These are phyloP conservation scores for Noctua janthina DNA, from an alignment of 2,888 invertebrate species.

Conservation along the genomic window DNA sequence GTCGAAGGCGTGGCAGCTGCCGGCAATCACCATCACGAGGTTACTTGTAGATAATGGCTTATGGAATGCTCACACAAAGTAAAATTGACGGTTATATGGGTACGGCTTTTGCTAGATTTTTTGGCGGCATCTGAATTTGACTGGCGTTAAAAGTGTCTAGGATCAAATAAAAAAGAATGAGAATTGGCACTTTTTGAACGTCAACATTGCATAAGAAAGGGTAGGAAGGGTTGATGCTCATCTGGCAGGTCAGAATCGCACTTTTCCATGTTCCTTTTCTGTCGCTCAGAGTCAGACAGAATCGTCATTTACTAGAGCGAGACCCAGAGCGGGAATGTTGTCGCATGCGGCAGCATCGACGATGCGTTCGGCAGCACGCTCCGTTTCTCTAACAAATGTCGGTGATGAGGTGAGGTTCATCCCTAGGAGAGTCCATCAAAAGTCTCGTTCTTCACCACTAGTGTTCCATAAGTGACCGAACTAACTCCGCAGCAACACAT, in stretches of 20 bases:
- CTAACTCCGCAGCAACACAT: background rate
- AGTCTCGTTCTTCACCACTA: background rate
- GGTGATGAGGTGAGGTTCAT: background rate
- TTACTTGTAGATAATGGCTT: slow-evolving; percentile 24
- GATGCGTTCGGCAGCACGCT: background rate
- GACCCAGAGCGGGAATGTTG: background rate
- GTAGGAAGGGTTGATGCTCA: background rate
- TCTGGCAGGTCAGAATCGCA: background rate
- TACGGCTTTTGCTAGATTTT: background rate
- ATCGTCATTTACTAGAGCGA: background rate
- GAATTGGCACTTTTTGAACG: background rate
- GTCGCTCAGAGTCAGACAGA: background rate
- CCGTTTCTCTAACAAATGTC: background rate
- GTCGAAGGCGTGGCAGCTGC: slow-evolving; percentile 41
- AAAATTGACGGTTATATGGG: background rate
- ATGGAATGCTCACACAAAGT: background rate
- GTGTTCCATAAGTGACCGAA: background rate
- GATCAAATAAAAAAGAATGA: background rate
- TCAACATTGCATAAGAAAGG: background rate
- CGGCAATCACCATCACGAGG: slow-evolving; percentile 31
- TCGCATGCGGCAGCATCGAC: background rate
- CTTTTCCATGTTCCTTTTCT: background rate
- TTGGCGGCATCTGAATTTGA: background rate
- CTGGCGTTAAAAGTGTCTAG: background rate
- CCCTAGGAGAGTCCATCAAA: background rate